Conservation (phyloP, 2,113 vertebrate genomes). For the Chauna torquata region DNA sequence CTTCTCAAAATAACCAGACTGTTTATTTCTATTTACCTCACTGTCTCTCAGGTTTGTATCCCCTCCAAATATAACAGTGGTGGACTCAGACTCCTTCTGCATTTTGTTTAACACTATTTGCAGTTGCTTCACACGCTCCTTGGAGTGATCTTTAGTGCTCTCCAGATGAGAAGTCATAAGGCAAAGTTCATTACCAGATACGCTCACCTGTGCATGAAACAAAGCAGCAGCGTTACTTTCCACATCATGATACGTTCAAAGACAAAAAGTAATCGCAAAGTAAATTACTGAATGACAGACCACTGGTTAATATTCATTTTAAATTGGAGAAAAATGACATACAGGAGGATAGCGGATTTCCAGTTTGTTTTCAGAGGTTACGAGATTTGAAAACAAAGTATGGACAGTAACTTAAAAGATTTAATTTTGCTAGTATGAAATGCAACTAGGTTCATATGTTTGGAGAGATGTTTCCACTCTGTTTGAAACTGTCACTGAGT, state of each 20-base stretch:
- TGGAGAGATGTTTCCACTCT: background rate
- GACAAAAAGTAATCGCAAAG: background rate
- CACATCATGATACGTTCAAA: background rate
- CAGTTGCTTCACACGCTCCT: conserved; percentile 87
- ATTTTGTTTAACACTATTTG: conserved; percentile 80
- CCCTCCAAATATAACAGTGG: conserved; percentile 91
- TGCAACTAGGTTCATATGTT: background rate
- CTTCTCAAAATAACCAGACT: background rate
- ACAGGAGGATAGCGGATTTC: background rate
- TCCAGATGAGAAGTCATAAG: conserved; percentile 97
- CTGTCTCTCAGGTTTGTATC: conserved; percentile 93
- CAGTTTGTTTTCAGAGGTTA: background rate
- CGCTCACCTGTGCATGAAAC: conserved; percentile 75
- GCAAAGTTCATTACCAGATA: conserved; percentile 83
- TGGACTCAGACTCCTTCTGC: conserved; percentile 75
- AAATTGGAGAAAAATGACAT: background rate
- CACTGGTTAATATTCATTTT: background rate
- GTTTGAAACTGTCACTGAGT: background rate
- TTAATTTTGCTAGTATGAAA: background rate
- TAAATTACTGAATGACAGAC: background rate
- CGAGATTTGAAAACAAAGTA: background rate
- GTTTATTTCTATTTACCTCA: conserved; percentile 78
- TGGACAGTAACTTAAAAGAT: background rate
- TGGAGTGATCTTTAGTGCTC: conserved; percentile 86
- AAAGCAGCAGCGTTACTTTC: background rate